Percentiles rank a stretch among this genome's conserved stretches.
These are phyloP conservation scores for Myrmecophaga tridactyla DNA, from an alignment of 2,113 vertebrate genomes.

Conservation along the genomic window DNA sequence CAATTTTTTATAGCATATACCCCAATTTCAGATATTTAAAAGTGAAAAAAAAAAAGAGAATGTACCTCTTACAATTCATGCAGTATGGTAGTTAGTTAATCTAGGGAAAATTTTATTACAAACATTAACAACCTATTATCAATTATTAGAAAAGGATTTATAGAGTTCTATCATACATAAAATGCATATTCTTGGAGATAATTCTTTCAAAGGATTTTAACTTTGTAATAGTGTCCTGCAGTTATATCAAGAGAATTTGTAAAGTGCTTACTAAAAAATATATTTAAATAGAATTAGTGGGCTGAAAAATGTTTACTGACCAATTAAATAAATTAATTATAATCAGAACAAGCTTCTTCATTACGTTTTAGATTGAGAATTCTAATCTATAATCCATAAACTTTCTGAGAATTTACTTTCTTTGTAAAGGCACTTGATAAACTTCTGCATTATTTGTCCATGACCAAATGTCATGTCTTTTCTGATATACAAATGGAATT, in stretches of 20 bases:
- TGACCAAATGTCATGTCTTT: conserved; percentile 9
- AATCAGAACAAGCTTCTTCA: background rate
- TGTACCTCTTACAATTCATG: background rate
- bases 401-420: background rate
- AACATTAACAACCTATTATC: background rate
- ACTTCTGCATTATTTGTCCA: background rate
- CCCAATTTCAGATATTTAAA: background rate
- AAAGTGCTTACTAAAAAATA: background rate
- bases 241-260: background rate
- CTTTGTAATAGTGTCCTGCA: background rate
- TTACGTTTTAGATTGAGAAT: conserved; percentile 40
- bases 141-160: conserved; percentile 13
- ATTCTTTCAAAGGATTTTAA: conserved; percentile 22
- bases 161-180: background rate
- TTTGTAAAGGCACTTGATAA: conserved; percentile 10
- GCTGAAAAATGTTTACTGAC: background rate
- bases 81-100: background rate
- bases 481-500: background rate
- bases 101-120: background rate
- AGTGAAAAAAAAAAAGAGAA: background rate
- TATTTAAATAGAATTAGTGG: conserved; percentile 1
- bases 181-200: conserved; percentile 1
- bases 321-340: background rate
- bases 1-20: background rate
- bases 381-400: background rate